Evolutionary conservation across 1,140 invertebrate genomes (phyloP).

Genomic region (Sitophilus oryzae): DNA sequence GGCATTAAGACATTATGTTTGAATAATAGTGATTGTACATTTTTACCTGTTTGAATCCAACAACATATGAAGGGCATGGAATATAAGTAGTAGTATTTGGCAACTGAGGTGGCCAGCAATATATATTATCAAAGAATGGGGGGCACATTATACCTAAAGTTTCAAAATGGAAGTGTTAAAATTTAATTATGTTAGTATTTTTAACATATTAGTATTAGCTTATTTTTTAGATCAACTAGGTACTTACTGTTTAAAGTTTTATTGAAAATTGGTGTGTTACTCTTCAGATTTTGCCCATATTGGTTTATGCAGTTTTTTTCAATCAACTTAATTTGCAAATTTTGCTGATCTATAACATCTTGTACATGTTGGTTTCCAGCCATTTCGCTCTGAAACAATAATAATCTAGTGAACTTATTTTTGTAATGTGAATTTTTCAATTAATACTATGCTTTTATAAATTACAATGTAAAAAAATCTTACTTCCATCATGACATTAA

Average conservation of each 20-base stretch:
- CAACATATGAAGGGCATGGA: slow-evolving; percentile 17
- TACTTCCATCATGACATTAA: too few species aligned
- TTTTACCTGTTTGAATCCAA: slow-evolving; percentile 17
- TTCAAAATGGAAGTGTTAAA: too few species aligned
- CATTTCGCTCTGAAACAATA: neutral
- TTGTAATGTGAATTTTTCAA: too few species aligned
- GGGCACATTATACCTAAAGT: slow-evolving; percentile 17
- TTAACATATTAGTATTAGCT: too few species aligned
- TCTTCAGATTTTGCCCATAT: too few species aligned
- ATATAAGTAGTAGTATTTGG: slow-evolving; percentile 17
- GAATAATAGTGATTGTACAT: too few species aligned
- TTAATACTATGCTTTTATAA: too few species aligned
- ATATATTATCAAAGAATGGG: slow-evolving; percentile 17
- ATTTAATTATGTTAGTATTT: too few species aligned
- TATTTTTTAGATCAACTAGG: too few species aligned
- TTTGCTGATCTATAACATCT: neutral
- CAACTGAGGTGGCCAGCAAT: slow-evolving; percentile 18
- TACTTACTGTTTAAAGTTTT: neutral
- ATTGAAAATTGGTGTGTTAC: neutral
- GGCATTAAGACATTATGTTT: too few species aligned
- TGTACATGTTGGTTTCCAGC: neutral
- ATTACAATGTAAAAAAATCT: too few species aligned
- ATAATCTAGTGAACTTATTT: too few species aligned
- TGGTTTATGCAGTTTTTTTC: neutral
- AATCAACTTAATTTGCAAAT: neutral